Conservation (phyloP, 2,113 vertebrate species). For the Apodemus sylvaticus region DNA sequence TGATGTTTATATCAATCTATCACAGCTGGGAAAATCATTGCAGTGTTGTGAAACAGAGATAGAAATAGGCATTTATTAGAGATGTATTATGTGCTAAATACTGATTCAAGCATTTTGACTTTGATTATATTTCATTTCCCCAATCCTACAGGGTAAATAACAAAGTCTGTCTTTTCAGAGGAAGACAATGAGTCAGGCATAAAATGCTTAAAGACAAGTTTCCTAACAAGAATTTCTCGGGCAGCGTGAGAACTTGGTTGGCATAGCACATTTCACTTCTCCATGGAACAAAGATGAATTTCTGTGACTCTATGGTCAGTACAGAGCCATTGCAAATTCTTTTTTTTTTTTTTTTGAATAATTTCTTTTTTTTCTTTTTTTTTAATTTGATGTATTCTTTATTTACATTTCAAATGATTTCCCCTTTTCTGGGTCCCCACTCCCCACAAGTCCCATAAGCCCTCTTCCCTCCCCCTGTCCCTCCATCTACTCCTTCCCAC, state of each 20-base stretch:
- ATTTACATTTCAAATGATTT: too few relatives aligned
- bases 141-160: neutral
- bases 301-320: neutral
- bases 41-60: neutral
- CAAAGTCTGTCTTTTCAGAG: neutral
- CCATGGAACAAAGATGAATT: neutral
- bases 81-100: neutral
- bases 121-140: slow-evolving; percentile 9
- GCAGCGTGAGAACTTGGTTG: neutral
- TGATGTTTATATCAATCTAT: neutral
- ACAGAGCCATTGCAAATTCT: neutral
- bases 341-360: too few relatives aligned
- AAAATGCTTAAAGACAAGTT: neutral
- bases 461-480: too few relatives aligned
- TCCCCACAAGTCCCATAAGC: too few relatives aligned
- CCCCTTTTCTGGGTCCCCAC: too few relatives aligned
- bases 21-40: neutral
- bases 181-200: slow-evolving; percentile 11
- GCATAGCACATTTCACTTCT: neutral
- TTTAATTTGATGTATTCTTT: too few relatives aligned
- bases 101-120: neutral
- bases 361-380: too few relatives aligned
- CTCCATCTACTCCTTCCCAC: too few relatives aligned
- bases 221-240: neutral
- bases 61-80: neutral